Base-by-base conservation (phyloP, 2,113 vertebrate species). In the Centrocercus urophasianus region DNA sequence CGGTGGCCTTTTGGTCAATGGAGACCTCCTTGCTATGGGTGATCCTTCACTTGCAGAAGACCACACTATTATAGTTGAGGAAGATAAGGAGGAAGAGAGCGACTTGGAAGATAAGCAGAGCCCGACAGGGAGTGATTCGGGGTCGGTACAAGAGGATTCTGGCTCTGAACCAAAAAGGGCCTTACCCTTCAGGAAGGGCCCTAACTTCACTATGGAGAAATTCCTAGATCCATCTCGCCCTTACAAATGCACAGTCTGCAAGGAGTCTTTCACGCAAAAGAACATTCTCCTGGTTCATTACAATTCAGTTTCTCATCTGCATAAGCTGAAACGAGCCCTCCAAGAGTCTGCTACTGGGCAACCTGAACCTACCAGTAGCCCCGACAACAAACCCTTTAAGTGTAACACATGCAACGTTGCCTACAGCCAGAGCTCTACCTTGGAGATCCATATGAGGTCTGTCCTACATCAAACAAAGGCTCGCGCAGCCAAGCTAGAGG, bases 121-220 rank as follows among this genome's bases (percentile, higher is more conserved):
- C 91, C 99, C 99, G 3, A 98, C 98, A 10, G 99, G 99, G 65
- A 99, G 99, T 1, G 99, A 99, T 94, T 98, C 99, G 1, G 99
- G 99, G 45, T 99, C 99, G 0, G 96, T 99, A 82, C 99, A 98
- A 88, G 99, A 99, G 95, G 99, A 99, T 97, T 99, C 98, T 54
- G 99, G 99, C 95, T 99, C 98, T 42, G 99, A 99, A 97, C 99
- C 99, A 6, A 99, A 99, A 96, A 98, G 99, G 93, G 99, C 99
- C 43, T 98, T 99, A 72, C 99, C 99, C 74, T 99, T 99, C 97
- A 98, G 99, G 88, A 99, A 99, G 95, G 99, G 99, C 63, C 99
- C 99, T 67, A 99, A 99, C 96, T 99, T 99, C 95, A 99, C 99
- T 13, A 99, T 99, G 99, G 99, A 99, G 92, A 99, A 99, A 92